phyloP scores from a whole-genome alignment of 1,140 invertebrate species.

The Neodiprion pinetum region DNA sequence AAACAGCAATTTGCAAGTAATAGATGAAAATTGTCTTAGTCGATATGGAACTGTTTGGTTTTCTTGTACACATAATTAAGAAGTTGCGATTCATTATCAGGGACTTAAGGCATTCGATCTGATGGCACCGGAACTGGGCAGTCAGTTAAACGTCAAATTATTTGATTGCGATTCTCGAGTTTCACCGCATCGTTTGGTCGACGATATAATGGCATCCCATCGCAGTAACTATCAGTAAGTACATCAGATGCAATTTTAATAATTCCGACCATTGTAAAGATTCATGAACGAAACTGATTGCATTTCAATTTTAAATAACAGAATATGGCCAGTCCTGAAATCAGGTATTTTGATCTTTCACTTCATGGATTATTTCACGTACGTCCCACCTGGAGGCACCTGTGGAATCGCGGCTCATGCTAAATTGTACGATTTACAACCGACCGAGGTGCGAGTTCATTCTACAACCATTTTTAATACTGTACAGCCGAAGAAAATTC shows the following conservation, averaged over 20 bases:
- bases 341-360: slow-evolving; percentile 58
- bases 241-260: background rate
- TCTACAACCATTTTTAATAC: background rate
- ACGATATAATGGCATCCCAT: slow-evolving; percentile 57
- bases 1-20: slow-evolving; percentile 41
- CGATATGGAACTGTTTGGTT: slow-evolving; percentile 22
- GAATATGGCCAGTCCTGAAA: slow-evolving; percentile 56
- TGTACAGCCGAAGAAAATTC: no score
- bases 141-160: slow-evolving; percentile 52
- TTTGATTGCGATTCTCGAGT: slow-evolving; percentile 59
- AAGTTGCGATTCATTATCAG: slow-evolving; percentile 20
- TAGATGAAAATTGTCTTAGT: slow-evolving; percentile 17
- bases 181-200: slow-evolving; percentile 50
- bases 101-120: slow-evolving; percentile 42
- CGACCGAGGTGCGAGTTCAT: slow-evolving; percentile 45
- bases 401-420: slow-evolving; percentile 55
- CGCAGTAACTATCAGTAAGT: slow-evolving; percentile 62
- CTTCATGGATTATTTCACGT: slow-evolving; percentile 60
- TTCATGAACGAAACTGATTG: slow-evolving; percentile 17
- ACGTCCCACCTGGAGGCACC: slow-evolving; percentile 59
- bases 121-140: slow-evolving; percentile 59
- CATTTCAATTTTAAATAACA: slow-evolving; percentile 27
- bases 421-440: slow-evolving; percentile 41
- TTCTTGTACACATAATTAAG: background rate
- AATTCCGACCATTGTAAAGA: background rate